Base-by-base conservation (phyloP, 2,797 vertebrate species). In the Linurgus olivaceus region DNA sequence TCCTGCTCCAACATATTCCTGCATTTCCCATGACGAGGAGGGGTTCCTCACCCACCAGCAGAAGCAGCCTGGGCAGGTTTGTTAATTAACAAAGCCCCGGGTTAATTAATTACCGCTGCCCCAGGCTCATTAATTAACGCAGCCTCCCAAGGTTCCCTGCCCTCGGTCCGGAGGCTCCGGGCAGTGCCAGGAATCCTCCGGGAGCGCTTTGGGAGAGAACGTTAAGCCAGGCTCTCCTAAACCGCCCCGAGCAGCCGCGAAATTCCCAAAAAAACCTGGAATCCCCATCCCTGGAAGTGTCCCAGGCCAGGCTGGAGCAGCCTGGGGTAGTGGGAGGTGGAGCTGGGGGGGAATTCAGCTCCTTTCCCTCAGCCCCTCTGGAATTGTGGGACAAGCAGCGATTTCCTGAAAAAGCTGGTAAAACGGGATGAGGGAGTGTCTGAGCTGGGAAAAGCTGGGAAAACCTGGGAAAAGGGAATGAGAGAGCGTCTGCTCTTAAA, bases 201-300 rank as follows among this genome's bases (percentile, higher is more conserved):
- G 57, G 20, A 45, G 24, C 2, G 2, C 10, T 71, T 8, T 33
- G 38, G 68, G 33, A 38, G 17, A 38, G 21, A 74, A 31, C 1
- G 4, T 50, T 14, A 33, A 51, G 3, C 24, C 35, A 3, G 29
- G 24, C 4, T 51, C 18, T 13, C 35, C 29, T 26, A 40, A 61
- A 40, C 24, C 0, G 3, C 35, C 33, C 25, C 6, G 8, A 57
- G 68, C 31, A 55, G 51, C 38, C 1, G 6, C 12, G 0, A 21
- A 51, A 42, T 76, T 62, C 58, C 73, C 14, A 4, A 11, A 33
- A 75, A 75, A 75, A 12, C 3, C 37, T 9, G 58, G 45, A 51
- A 33, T 75, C 7, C 13, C 7, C 58, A 11, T 33, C 5, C 47
- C 19, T 62, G 57, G 35, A 21, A 33, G 13, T 17, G 47, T 28